These are phyloP conservation scores for Dipus sagitta DNA, from an alignment of 2,797 vertebrate genomes.

Conservation along the genomic window DNA sequence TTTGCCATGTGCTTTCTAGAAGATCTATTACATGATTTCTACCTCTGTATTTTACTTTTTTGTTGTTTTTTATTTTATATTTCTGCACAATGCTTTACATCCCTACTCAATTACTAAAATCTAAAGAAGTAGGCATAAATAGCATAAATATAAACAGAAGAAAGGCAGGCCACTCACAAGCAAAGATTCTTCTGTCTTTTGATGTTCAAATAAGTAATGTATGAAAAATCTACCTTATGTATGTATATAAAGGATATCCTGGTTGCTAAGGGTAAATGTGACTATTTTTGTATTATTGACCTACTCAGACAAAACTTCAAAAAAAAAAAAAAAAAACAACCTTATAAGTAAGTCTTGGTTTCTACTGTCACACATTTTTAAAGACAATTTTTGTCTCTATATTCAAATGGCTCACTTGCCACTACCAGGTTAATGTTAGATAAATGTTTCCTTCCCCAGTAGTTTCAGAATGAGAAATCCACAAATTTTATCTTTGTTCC, in stretches of 20 bases:
- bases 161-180: not conserved
- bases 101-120: not conserved
- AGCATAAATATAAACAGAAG: not conserved
- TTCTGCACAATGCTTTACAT: slow-evolving; percentile 12
- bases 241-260: not conserved
- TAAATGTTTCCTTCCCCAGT: not conserved
- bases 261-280: not conserved
- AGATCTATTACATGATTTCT: not conserved
- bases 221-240: not conserved
- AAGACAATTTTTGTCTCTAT: not conserved
- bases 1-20: slow-evolving; percentile 3
- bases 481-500: not conserved
- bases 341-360: not conserved
- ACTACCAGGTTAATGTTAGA: not conserved
- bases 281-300: not conserved
- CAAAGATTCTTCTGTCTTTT: not conserved
- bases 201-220: not conserved
- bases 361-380: not conserved
- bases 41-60: not conserved
- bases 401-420: not conserved
- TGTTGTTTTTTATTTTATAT: slow-evolving; percentile 1
- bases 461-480: slow-evolving; percentile 30
- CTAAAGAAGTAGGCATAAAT: not conserved
- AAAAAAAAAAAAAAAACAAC: not conserved
- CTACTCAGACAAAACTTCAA: slow-evolving; percentile 30